Evolutionary conservation across 2,888 invertebrate species (phyloP), one percentile per base, ranked within the genome.

Genomic region (Laspeyria flexula): DNA sequence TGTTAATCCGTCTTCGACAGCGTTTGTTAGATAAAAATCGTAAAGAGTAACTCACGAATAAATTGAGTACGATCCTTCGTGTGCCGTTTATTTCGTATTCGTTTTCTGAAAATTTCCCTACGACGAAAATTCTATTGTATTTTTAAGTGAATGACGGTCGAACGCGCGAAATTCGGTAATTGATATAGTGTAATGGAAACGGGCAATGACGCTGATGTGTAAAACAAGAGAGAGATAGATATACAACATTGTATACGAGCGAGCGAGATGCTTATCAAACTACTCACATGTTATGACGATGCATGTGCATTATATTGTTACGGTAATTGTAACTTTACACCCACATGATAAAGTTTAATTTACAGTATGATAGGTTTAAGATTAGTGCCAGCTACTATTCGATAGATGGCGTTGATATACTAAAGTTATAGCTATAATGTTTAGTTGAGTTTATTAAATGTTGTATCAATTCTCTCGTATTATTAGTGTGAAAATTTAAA

Each of bases 121-220:
- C 38, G 34, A 55, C 30, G 71, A 78, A 75, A 72, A 73, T 69
- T 71, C 76, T 75, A 72, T 75, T 72, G 64, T 67, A 38, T 67
- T 58, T 57, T 53, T 57, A 57, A 65, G 63, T 53, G 59, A 67
- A 55, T 67, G 61, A 67, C 54, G 56, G 43, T 40, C 38, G 47
- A 61, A 54, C 37, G 58, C 59, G 50, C 44, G 55, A 54, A 55
- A 55, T 75, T 72, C 79, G 68, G 85, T 87, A 87, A 88, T 89
- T 90, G 88, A 89, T 89, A 86, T 85, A 88, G 86, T 90, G 86
- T 87, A 90, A 90, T 92, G 89, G 88, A 91, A 90, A 90, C 90
- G 77, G 83, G 86, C 85, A 88, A 85, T 86, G 85, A 79, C 79
- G 81, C 79, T 84, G 88, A 88, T 86, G 86, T 85, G 81, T 84